Evolutionary conservation across 2,888 invertebrate genomes (phyloP).

Genomic region (Mantis religiosa): DNA sequence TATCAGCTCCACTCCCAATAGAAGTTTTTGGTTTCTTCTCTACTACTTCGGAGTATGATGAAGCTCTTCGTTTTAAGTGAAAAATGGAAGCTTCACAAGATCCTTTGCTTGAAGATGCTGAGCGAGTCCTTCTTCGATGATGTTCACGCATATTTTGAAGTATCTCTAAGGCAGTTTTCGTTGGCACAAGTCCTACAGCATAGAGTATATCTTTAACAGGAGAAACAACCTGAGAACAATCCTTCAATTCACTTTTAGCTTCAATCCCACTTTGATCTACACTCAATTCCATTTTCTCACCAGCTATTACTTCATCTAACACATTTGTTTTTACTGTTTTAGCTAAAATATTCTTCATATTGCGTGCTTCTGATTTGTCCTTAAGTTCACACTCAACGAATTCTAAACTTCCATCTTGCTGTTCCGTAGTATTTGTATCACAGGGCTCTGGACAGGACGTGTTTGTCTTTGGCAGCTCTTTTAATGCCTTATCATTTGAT

Average conservation of each 20-base stretch:
- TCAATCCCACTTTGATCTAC: background rate
- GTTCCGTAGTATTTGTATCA: background rate
- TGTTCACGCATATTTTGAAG: conserved; percentile 46
- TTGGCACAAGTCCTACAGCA: conserved; percentile 44
- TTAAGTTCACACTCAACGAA: background rate
- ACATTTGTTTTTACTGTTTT: background rate
- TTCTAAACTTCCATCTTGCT: background rate
- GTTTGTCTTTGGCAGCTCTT: no score
- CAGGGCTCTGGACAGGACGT: background rate
- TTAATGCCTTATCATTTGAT: background rate
- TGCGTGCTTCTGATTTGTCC: background rate
- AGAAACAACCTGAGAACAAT: conserved; percentile 28
- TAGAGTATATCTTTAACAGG: conserved; percentile 45
- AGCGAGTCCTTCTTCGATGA: conserved; percentile 45
- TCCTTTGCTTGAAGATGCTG: conserved; percentile 38
- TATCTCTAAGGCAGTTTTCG: conserved; percentile 44
- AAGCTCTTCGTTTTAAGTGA: conserved; percentile 19
- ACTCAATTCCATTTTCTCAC: background rate
- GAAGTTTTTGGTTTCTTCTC: conserved; percentile 11
- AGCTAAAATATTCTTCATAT: background rate
- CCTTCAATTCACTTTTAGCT: background rate
- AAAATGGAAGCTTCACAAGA: conserved; percentile 4
- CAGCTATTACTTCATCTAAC: background rate
- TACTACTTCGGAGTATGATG: background rate
- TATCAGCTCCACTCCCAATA: background rate